Conservation (phyloP, 2,797 vertebrate species). For the Melanotaenia parkinsoni region DNA sequence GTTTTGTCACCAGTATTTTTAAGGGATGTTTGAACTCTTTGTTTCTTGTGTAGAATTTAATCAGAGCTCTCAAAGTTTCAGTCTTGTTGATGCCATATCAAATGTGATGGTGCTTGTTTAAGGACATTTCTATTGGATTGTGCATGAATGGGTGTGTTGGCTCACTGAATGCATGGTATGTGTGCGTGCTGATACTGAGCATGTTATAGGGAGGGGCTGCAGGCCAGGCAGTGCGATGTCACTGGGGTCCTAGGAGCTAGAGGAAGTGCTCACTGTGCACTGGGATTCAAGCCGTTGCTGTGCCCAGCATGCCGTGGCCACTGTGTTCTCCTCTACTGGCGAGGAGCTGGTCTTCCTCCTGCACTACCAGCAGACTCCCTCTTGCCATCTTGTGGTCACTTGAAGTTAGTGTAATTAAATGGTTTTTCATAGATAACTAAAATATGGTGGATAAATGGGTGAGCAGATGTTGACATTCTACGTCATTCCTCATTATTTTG, state of each 20-base stretch:
- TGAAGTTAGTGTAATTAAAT: slow-evolving; percentile 34
- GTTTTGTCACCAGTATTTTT: slow-evolving; percentile 41
- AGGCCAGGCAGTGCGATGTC: slow-evolving; percentile 74
- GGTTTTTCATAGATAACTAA: slow-evolving; percentile 9
- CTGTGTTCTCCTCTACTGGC: slow-evolving; percentile 71
- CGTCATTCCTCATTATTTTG: background rate
- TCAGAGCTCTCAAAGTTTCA: slow-evolving; percentile 29
- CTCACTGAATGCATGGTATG: slow-evolving; percentile 73
- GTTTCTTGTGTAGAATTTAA: slow-evolving; percentile 26
- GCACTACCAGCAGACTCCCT: slow-evolving; percentile 67
- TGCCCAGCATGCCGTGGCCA: slow-evolving; percentile 84
- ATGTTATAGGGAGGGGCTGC: slow-evolving; percentile 73
- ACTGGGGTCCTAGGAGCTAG: slow-evolving; percentile 81
- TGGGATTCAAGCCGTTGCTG: slow-evolving; percentile 80
- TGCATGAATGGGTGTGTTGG: slow-evolving; percentile 60
- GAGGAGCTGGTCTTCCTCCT: slow-evolving; percentile 62
- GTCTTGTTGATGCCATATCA: slow-evolving; percentile 32
- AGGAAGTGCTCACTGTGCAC: slow-evolving; percentile 84
- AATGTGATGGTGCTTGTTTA: slow-evolving; percentile 37
- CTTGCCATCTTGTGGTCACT: slow-evolving; percentile 78
- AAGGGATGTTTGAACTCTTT: slow-evolving; percentile 26
- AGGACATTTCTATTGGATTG: slow-evolving; percentile 46
- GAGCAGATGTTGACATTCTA: background rate
- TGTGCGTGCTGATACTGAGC: slow-evolving; percentile 68
- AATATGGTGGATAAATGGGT: background rate